Evolutionary conservation across 2,113 vertebrate genomes (phyloP).

Genomic region (Percina caprodes): DNA sequence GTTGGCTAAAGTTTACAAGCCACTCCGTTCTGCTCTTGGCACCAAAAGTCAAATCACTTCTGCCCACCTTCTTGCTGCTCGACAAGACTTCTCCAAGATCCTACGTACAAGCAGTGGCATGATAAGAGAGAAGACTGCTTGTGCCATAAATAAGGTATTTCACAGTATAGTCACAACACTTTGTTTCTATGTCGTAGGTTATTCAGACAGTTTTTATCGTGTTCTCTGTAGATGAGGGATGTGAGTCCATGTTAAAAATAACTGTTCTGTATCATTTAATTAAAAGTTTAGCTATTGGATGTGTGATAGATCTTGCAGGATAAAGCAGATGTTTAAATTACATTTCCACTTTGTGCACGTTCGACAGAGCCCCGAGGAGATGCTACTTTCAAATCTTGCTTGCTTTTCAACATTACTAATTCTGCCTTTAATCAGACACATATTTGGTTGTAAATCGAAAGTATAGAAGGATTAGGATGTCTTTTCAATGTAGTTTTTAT

Average conservation of each 20-base stretch:
- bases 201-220: neutral
- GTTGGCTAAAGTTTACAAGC: constrained; percentile 93
- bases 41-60: constrained; percentile 88
- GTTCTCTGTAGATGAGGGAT: neutral
- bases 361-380: too few species aligned
- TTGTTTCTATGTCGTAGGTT: neutral
- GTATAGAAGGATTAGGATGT: neutral
- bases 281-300: neutral
- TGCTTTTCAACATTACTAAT: too few species aligned
- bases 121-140: constrained; percentile 93
- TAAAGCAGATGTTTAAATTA: neutral
- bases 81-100: constrained; percentile 96
- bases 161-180: neutral
- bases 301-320: neutral
- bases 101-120: constrained; percentile 94
- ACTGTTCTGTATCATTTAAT: neutral
- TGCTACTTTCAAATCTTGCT: too few species aligned
- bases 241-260: neutral
- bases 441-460: neutral
- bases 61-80: constrained; percentile 92
- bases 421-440: neutral
- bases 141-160: constrained; percentile 97
- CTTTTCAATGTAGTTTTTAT: neutral
- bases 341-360: too few species aligned
- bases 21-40: constrained; percentile 88